Evolutionary conservation across 2,888 invertebrate species (phyloP), one percentile per base, ranked within the genome.

Genomic region (Rhagophthalmus giganteus): DNA sequence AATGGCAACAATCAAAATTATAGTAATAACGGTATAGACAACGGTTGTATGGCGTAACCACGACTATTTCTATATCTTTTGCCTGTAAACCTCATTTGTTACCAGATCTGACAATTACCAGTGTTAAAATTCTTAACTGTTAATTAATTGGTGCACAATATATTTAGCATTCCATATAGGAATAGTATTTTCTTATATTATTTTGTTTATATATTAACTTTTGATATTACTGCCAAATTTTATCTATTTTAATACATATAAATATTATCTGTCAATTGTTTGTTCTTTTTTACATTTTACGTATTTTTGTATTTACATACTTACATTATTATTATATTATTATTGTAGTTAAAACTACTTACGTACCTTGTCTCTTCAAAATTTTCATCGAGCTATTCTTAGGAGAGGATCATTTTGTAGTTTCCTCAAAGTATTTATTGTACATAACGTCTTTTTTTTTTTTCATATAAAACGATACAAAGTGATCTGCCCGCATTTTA

Each of bases 31-130:
- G 80, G 79, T 63, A 75, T 81, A 60, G 82, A 82, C 67, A 83
- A 82, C 64, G 81, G 82, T 54, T 83, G 83, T 69, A 81, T 83
- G 74, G 83, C 82, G 66, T 83, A 79, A 76, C 47, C 12, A 25
- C 39, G 20, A 30, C 39, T 10, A 8, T 28, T 27, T 26, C 27
- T 35, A 25, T 26, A 40, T 28, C 39, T 33, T 33, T 37, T 34
- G 49, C 33, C 24, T 20, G 15, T 15, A 55, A 51, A 46, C 62
- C 66, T 64, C 64, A 62, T 41, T 67, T 64, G 70, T 71, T 70
- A 70, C 72, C 72, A 72, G 72, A 72, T 72, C 72, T 72, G 72
- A 71, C 50, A 56, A 60, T 52, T 60, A 55, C 54, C 45, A 56
- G 35, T 60, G 53, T 48, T 52, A 35, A 58, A 50, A 14, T 32